These are phyloP conservation scores for Lanius collurio DNA, from an alignment of 2,113 vertebrate species.

Conservation along the genomic window DNA sequence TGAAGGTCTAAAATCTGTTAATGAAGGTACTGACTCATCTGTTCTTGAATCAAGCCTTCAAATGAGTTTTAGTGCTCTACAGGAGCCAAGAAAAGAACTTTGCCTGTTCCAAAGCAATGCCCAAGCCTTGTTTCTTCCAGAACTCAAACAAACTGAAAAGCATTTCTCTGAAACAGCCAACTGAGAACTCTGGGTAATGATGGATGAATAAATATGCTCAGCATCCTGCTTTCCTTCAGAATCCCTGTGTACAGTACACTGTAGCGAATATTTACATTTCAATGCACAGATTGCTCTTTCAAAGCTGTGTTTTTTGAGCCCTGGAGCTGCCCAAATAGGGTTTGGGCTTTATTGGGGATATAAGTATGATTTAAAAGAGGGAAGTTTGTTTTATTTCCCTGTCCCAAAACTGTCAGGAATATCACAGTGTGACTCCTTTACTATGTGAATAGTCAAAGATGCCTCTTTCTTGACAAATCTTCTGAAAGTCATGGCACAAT, in stretches of 20 bases:
- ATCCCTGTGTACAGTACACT: not conserved
- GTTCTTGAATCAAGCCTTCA: conserved; percentile 9
- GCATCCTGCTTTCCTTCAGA: conserved; percentile 12
- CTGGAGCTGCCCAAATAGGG: not conserved
- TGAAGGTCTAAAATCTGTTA: conserved; percentile 29
- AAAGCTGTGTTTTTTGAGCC: not conserved
- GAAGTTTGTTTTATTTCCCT: not conserved
- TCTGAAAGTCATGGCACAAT: not conserved
- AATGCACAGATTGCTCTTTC: conserved; percentile 19
- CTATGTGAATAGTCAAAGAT: conserved; percentile 6
- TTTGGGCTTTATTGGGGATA: not conserved
- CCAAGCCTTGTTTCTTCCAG: conserved; percentile 25
- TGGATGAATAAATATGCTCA: conserved; percentile 30
- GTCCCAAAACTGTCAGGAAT: not conserved
- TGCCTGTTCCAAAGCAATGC: not conserved
- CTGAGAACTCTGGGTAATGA: not conserved
- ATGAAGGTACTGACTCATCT: conserved; percentile 14
- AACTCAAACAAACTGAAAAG: conserved; percentile 47
- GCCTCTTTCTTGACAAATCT: not conserved
- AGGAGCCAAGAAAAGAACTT: conserved; percentile 12
- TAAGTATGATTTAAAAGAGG: not conserved
- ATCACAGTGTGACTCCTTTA: not conserved
- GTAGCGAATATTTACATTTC: conserved; percentile 40
- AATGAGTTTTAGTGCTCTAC: not conserved
- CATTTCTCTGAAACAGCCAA: not conserved